Base-by-base conservation (phyloP, 2,888 invertebrate species). In the Copidosoma aretas region DNA sequence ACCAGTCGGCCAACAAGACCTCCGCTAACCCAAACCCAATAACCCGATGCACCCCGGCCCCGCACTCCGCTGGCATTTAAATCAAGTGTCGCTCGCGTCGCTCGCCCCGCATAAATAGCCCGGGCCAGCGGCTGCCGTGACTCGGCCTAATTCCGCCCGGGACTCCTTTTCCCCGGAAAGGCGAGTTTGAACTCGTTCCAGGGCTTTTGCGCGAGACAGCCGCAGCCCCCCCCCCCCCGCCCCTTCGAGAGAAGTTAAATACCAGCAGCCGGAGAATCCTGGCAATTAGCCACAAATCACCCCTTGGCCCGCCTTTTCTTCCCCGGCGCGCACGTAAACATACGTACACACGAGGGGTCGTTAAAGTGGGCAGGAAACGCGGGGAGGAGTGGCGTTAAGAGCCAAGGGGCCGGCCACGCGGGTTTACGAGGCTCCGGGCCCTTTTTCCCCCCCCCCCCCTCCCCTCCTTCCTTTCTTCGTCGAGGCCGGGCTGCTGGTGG, bases 281-380 rank as follows among this genome's bases (percentile, higher is more conserved):
- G 73, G 73, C 75, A 78, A 78, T 78, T 75, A 78, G 77, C 74
- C 74, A 77, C 74, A 77, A 78, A 78, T 78, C 75, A 76, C 65
- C 63, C 59, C 21, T 12, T 19, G 60, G 61, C 41, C 59, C 14
- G 21, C 57, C 56, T 32, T 32, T 32, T 32, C 32, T 32, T 32
- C 32, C 8, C 32, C 32, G 3, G 4, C 32, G 32, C 32, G 8
- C 32, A 32, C 32, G 8, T 32, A 32, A 32, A 32, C 32, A 32
- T 32, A 67, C 41, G 53, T 22, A 52, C 25, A 53, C n/a, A n/a
- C n/a, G n/a, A n/a, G n/a, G n/a, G n/a, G n/a, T 22, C 8, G 46
- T 5, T 14, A 43, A 60, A 8, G 51, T 0, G 43, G n/a, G 54
- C 25, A 54, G 21, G 21, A 24, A 41, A 19, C 15, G 54, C 54